phyloP scores from a whole-genome alignment of 2,888 invertebrate species.

The Plagodis pulveraria region DNA sequence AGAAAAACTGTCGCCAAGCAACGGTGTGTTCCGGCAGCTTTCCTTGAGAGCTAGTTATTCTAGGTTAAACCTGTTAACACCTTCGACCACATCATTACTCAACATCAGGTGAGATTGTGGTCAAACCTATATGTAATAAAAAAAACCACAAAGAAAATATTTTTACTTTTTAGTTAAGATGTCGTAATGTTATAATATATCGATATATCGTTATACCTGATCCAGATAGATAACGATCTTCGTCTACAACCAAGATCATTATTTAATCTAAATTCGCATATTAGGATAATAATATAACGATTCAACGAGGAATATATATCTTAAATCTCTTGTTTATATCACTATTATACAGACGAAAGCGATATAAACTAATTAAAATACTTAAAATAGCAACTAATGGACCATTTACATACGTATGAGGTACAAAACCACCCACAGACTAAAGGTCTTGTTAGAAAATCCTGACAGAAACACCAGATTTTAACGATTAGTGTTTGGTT shows the following conservation, averaged over 20 bases:
- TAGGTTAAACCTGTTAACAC: too few species aligned
- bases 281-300: conserved; percentile 20
- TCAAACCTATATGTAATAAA: too few species aligned
- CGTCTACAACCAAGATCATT: background rate
- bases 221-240: background rate
- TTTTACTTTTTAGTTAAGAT: too few species aligned
- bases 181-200: too few species aligned
- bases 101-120: too few species aligned
- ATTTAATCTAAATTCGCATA: conserved; percentile 15
- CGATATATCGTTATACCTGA: background rate
- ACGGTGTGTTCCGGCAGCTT: too few species aligned
- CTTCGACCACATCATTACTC: too few species aligned
- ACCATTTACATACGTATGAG: conserved; percentile 47
- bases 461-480: conserved; percentile 18
- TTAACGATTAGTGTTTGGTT: conserved; percentile 15
- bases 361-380: conserved; percentile 50
- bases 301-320: conserved; percentile 20
- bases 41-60: too few species aligned
- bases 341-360: conserved; percentile 36
- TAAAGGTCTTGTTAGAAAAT: conserved; percentile 23
- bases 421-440: conserved; percentile 41
- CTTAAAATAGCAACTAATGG: conserved; percentile 40
- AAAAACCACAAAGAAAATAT: too few species aligned
- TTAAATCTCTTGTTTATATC: conserved; percentile 22
- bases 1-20: too few species aligned